These are phyloP conservation scores for Spodoptera exigua DNA, from an alignment of 2,888 invertebrate genomes.

Conservation along the genomic window DNA sequence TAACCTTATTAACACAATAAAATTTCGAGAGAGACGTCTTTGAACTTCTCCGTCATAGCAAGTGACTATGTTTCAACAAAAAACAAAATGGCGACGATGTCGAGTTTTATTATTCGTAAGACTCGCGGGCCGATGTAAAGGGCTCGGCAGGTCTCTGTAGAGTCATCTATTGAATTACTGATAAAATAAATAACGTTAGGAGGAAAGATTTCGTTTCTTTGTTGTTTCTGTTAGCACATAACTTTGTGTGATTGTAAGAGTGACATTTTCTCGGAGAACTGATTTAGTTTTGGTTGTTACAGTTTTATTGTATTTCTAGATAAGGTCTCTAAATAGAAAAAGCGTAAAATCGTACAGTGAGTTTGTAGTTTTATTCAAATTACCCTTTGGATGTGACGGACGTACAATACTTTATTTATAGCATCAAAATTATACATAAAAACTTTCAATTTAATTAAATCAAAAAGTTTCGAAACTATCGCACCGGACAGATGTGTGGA, in stretches of 20 bases:
- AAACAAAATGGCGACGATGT: slow-evolving; percentile 30
- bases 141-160: slow-evolving; percentile 5
- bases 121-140: slow-evolving; percentile 8
- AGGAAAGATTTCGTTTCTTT: slow-evolving; percentile 11
- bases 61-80: slow-evolving; percentile 23
- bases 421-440: slow-evolving; percentile 29
- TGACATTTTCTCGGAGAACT: no score
- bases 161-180: slow-evolving; percentile 31
- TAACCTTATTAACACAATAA: slow-evolving; percentile 58
- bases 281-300: no score
- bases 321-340: no score
- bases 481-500: slow-evolving; percentile 16
- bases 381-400: no score
- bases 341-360: no score
- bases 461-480: slow-evolving; percentile 16
- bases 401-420: slow-evolving; percentile 24
- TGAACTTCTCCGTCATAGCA: slow-evolving; percentile 24
- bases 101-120: slow-evolving; percentile 36
- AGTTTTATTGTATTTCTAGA: no score
- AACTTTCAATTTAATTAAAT: slow-evolving; percentile 29
- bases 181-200: slow-evolving; percentile 22
- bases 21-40: slow-evolving; percentile 44
- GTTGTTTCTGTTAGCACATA: not conserved
- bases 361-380: no score
- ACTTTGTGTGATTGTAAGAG: no score